Evolutionary conservation across 1,140 invertebrate species (phyloP), one percentile per base, ranked within the genome.

Genomic region (Dreissena rostriformis): DNA sequence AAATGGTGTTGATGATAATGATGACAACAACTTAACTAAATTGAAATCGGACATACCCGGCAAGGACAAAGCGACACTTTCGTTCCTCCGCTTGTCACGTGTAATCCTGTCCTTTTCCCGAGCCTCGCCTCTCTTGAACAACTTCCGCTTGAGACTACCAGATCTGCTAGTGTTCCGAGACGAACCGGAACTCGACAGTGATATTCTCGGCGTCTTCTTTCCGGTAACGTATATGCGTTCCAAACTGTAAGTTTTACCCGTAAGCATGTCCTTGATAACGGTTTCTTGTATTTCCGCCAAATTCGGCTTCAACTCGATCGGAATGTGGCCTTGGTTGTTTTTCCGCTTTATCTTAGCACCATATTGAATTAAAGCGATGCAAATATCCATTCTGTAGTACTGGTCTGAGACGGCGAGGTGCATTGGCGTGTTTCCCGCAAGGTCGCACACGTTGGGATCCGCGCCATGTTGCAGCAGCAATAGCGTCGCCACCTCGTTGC

Each of bases 391-490:
- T 24, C 94, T 94, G 26, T 95, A 93, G 63, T 92, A 92, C 17
- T 93, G 92, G 86, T 94, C 94, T 72, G 94, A 93, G 22, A 94
- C 93, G 52, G 94, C 94, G 51, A 95, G 87, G 88, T 95, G 95
- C 0, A 95, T 92, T 0, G 95, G 95, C 7, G 95, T 95, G 88
- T 94, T 95, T 19, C 95, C 95, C 53, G 94, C 88, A 10, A 86
- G 85, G 85, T 96, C 95, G 39, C 85, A 81, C 55, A 93, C 89
- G 76, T 94, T 94, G 19, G 94, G 92, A 22, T 91, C 87, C 0
- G 95, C 95, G 14, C 95, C 95, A 85, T 94, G 94, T 79, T 95
- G 94, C 19, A 95, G 92, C 11, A 95, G 92, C 2, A 95, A 88
- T n/a, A 94, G 93, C 2, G 95, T 93, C 15, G 94, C 93, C 19